These are phyloP conservation scores for Drosophila obscura DNA, from an alignment of 1,140 invertebrate species.

Conservation along the genomic window DNA sequence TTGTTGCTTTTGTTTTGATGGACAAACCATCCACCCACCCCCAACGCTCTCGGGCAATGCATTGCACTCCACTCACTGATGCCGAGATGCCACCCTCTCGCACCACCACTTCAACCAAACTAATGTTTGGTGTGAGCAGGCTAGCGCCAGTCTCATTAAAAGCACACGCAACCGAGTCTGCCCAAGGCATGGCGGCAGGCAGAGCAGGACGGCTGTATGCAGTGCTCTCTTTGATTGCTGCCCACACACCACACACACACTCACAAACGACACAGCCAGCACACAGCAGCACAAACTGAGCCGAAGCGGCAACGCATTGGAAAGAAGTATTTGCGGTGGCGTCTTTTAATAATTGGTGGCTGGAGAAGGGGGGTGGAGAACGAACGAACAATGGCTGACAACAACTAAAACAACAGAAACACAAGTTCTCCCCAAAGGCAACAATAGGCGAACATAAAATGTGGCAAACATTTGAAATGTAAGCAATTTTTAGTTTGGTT, in stretches of 20 bases:
- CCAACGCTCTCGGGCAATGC: background rate
- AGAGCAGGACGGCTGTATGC: constrained; percentile 31
- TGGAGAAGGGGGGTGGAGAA: constrained; percentile 21
- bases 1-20: constrained; percentile 60
- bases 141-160: constrained; percentile 5
- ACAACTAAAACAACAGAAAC: constrained; percentile 33
- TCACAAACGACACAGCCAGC: constrained; percentile 11
- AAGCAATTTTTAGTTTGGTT: constrained; percentile 27
- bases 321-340: constrained; percentile 76
- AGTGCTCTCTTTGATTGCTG: background rate
- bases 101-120: constrained; percentile 5
- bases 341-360: constrained; percentile 70
- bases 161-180: constrained; percentile 27
- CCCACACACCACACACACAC: constrained; percentile 23
- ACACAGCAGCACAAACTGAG: constrained; percentile 49
- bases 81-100: constrained; percentile 5
- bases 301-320: constrained; percentile 49
- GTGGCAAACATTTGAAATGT: constrained; percentile 19
- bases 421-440: constrained; percentile 20
- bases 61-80: background rate
- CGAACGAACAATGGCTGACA: constrained; percentile 73
- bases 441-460: constrained; percentile 8
- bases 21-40: constrained; percentile 13
- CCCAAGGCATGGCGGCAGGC: background rate
- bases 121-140: constrained; percentile 47